These are phyloP conservation scores for Diadema setosum DNA, from an alignment of 35 echinoderm and acorn worm genomes.

Conservation along the genomic window DNA sequence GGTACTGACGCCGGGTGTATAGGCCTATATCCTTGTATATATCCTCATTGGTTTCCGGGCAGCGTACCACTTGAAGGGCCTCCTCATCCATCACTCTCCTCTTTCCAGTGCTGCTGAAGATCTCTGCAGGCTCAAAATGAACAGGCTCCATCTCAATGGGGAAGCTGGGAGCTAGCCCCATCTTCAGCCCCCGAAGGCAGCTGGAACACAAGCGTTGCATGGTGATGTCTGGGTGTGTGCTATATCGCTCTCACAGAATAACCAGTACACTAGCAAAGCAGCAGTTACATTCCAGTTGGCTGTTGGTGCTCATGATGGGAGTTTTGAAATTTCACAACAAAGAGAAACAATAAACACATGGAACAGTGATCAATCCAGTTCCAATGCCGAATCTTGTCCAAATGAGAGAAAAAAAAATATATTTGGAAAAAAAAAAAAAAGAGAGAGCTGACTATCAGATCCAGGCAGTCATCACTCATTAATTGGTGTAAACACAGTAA, in stretches of 20 bases:
- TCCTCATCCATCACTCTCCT: slow-evolving; percentile 43
- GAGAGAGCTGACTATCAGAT: not conserved
- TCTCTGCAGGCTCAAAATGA: slow-evolving; percentile 87
- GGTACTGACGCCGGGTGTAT: slow-evolving; percentile 43
- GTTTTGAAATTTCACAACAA: not conserved
- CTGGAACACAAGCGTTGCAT: slow-evolving; percentile 31
- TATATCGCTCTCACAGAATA: not conserved
- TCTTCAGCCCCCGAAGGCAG: slow-evolving; percentile 66
- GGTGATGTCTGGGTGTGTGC: not conserved
- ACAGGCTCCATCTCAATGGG: slow-evolving; percentile 95
- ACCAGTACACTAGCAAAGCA: not conserved
- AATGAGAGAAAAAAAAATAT: not conserved
- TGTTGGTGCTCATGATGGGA: not conserved
- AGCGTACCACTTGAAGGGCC: slow-evolving; percentile 34
- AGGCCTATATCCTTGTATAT: slow-evolving; percentile 96
- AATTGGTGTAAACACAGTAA: not conserved
- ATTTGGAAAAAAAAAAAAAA: not conserved
- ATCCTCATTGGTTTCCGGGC: slow-evolving; percentile 78
- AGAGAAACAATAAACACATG: not conserved
- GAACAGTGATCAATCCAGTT: not conserved
- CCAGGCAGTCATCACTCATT: too few species aligned
- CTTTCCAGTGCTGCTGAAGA: slow-evolving; percentile 87
- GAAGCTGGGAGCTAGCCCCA: slow-evolving; percentile 98
- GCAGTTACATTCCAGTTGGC: not conserved
- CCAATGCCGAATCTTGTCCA: too few species aligned